A percentile compares a stretch with the other conserved stretches of the same genome.
Conservation (phyloP, 2,888 invertebrate species). For the Lepidochitona cinerea region DNA sequence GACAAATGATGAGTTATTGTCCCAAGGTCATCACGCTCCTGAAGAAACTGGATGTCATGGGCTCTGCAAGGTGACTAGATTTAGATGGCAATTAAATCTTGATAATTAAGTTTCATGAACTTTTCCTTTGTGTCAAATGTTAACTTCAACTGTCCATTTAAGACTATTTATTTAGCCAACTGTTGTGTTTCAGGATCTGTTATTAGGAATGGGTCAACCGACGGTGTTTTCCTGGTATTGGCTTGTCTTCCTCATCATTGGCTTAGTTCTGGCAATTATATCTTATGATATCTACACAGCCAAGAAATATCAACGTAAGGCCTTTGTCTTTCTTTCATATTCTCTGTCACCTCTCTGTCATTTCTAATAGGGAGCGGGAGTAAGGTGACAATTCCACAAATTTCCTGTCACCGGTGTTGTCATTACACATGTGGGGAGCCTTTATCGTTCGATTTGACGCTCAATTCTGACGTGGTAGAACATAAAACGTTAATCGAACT, state of each 20-base stretch:
- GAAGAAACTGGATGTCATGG: constrained; percentile 31
- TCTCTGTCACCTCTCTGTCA: no score
- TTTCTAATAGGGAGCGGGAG: no score
- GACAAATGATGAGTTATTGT: constrained; percentile 66
- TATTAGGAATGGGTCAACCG: constrained; percentile 54
- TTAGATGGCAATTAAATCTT: background rate
- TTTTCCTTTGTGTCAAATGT: no score
- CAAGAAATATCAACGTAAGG: no score
- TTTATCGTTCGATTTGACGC: no score
- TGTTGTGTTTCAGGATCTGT: constrained; percentile 53
- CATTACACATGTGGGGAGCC: no score
- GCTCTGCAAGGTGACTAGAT: constrained; percentile 47
- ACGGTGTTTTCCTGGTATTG: constrained; percentile 60
- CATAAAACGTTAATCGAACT: no score
- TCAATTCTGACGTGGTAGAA: no score
- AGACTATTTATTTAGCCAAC: background rate
- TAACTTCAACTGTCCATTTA: background rate
- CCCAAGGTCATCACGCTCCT: constrained; percentile 46
- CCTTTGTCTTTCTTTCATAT: no score
- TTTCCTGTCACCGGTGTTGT: no score
- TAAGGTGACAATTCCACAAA: no score
- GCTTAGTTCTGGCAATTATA: constrained; percentile 52
- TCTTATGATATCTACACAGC: constrained; percentile 61
- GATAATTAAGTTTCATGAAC: no score
- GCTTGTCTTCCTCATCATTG: constrained; percentile 52